Evolutionary conservation across 2,113 vertebrate genomes (phyloP), one percentile per base, ranked within the genome.

Genomic region (Ciconia boyciana): DNA sequence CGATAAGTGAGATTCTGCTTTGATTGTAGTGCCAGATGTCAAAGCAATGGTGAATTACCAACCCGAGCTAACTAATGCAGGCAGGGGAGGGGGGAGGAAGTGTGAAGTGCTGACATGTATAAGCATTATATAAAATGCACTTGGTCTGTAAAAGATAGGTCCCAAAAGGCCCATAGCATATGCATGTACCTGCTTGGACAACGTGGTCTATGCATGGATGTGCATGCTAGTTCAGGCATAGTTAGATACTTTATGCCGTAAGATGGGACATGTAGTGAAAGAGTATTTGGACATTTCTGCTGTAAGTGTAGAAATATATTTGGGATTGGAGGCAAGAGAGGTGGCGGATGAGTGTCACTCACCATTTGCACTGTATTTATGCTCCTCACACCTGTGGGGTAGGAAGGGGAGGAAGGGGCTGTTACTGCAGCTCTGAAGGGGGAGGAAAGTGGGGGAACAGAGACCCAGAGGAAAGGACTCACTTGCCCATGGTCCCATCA

Each of bases 1-100:
- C 0, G 0, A 36, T 57, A 58, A 84, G 81, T 52, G 93, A 83
- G 54, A 87, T 54, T 48, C 49, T 94, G 81, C 87, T 94, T 93
- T 80, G 65, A 83, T 58, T 87, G 81, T 68, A 32, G 69, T 92
- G 93, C 96, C 83, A 95, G 92, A 91, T 93, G 86, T 92, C 89
- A 89, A 68, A 81, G 89, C 76, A 57, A 32, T 36, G 77, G 72
- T 75, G 78, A 89, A 84, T 91, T 94, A 94, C 91, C 79, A 94
- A 61, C n/a, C 28, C 2, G 0, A 87, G 77, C 26, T 72, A 57
- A 90, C 28, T 85, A 66, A 71, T 16, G 60, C 4, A 15, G 5
- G 64, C 34, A 14, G 43, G 19, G 25, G 2, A 6, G 6, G 2
- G 34, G 13, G 64, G 52, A 79, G 70, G 61, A 94, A 84, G 61